These are phyloP conservation scores for Phaenicophaeus curvirostris DNA, from an alignment of 2,797 vertebrate genomes.

Conservation along the genomic window DNA sequence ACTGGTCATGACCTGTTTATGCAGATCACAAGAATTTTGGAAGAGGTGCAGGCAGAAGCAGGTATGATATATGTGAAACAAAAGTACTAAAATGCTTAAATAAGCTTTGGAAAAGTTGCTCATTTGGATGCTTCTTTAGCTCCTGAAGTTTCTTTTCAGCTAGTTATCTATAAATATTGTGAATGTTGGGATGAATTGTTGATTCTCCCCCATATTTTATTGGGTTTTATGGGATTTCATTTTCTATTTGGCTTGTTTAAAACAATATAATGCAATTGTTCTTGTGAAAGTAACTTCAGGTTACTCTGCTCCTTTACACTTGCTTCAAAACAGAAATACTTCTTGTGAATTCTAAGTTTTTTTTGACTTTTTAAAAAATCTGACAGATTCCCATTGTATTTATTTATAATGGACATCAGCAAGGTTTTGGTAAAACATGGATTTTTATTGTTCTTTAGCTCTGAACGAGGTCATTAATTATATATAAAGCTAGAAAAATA, in stretches of 20 bases:
- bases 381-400: not conserved
- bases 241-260: not conserved
- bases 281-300: not conserved
- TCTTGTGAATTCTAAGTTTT: not conserved
- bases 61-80: not conserved
- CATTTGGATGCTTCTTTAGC: not conserved
- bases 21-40: not conserved
- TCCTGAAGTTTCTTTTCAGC: not conserved
- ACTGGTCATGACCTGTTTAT: rapidly evolving
- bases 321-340: not conserved
- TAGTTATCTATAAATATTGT: not conserved
- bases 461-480: not conserved
- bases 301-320: not conserved
- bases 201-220: rapidly evolving
- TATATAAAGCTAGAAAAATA: not conserved
- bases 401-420: not conserved
- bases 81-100: not conserved
- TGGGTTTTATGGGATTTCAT: not conserved
- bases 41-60: not conserved
- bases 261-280: not conserved
- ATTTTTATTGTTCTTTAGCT: not conserved
- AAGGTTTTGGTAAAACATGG: not conserved
- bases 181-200: not conserved
- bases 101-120: not conserved
- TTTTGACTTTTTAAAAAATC: not conserved